A percentile compares a stretch with the other conserved stretches of the same genome.
phyloP scores from a whole-genome alignment of 1,140 invertebrate species.

The Eubasilissa regina region DNA sequence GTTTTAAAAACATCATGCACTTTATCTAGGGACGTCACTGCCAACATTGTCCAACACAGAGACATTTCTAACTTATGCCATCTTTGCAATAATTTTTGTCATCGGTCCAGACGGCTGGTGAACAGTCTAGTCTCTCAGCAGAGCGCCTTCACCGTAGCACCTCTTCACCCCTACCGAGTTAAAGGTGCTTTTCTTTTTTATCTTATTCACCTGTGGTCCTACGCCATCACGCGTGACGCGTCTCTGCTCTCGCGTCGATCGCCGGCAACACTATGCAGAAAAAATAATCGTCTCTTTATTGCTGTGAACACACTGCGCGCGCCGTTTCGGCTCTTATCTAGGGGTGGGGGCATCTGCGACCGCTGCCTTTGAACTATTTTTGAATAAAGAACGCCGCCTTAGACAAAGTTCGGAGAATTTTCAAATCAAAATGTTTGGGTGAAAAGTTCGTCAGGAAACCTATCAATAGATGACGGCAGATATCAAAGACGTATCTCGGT shows the following conservation, averaged over 20 bases:
- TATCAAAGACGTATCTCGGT: slow-evolving; percentile 15
- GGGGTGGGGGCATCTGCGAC: slow-evolving; percentile 44
- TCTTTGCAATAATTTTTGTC: no score
- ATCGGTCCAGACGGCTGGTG: no score
- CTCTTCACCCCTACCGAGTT: no score
- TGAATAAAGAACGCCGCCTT: slow-evolving; percentile 50
- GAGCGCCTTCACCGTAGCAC: no score
- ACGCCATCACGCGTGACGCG: neutral
- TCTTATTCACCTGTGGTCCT: neutral
- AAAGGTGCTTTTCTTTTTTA: no score
- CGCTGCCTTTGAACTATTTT: slow-evolving; percentile 49
- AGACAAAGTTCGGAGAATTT: slow-evolving; percentile 33
- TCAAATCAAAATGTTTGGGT: slow-evolving; percentile 26
- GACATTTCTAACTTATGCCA: no score
- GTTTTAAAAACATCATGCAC: no score
- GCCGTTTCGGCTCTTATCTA: slow-evolving; percentile 45
- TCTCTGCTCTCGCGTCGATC: neutral
- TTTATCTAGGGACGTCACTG: no score
- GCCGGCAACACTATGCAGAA: slow-evolving; percentile 38
- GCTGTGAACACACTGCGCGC: slow-evolving; percentile 23
- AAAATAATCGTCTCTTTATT: slow-evolving; percentile 42
- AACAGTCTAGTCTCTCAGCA: no score
- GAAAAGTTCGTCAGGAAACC: slow-evolving; percentile 34
- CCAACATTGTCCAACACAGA: no score
- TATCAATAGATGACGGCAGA: slow-evolving; percentile 40